Percentiles rank a stretch among this genome's conserved stretches.
Conservation (phyloP, 2,888 invertebrate species). For the Ceriagrion tenellum region DNA sequence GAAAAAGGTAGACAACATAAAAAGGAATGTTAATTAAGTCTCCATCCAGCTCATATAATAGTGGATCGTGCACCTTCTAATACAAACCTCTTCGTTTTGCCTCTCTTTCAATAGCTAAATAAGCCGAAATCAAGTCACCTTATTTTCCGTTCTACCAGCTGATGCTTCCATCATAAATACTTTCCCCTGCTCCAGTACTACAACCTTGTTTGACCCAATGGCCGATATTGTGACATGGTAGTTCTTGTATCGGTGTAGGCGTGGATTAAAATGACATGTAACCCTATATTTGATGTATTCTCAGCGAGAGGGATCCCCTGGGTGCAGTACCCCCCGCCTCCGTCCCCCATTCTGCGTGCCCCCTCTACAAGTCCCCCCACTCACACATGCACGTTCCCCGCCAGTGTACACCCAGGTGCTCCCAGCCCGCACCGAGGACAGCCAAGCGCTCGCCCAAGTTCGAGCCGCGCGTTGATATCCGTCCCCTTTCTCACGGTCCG, state of each 20-base stretch:
- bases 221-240: not conserved
- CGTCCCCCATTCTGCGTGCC: not conserved
- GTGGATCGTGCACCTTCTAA: no score
- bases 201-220: no score
- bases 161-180: no score
- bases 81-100: no score
- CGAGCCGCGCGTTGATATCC: not conserved
- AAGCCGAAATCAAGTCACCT: no score
- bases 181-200: no score
- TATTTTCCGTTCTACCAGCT: no score
- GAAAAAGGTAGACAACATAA: no score
- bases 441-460: not conserved
- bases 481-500: constrained; percentile 19
- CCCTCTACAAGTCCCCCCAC: not conserved
- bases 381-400: not conserved
- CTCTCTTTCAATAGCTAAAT: no score
- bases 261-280: not conserved
- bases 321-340: not conserved
- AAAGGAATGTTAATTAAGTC: no score
- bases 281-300: not conserved
- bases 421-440: not conserved
- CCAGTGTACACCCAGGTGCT: not conserved
- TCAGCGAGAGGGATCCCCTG: not conserved
- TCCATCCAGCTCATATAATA: no score
- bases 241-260: not conserved